These are phyloP conservation scores for Chrysoperla carnea DNA, from an alignment of 1,140 invertebrate species.

Conservation along the genomic window DNA sequence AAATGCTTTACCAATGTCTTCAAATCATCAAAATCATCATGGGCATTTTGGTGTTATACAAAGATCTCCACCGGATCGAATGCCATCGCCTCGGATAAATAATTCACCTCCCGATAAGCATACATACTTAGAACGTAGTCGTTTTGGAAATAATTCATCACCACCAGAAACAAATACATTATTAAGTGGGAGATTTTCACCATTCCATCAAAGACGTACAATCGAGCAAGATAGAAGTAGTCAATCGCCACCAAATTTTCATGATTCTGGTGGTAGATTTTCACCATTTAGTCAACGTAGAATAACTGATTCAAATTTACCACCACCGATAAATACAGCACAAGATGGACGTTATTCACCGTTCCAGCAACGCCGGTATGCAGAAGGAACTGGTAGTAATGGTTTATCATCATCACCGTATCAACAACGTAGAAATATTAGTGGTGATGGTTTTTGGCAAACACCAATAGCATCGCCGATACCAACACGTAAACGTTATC, in stretches of 20 bases:
- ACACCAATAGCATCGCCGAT: constrained; percentile 16
- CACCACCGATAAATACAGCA: no score
- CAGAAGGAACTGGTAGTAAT: constrained; percentile 4
- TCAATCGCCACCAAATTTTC: neutral
- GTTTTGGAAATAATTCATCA: neutral
- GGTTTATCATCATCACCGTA: constrained; percentile 7
- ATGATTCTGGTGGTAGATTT: neutral
- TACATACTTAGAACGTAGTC: neutral
- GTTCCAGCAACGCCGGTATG: constrained; percentile 7
- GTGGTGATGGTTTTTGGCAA: constrained; percentile 7
- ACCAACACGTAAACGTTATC: constrained; percentile 11
- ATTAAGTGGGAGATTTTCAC: neutral
- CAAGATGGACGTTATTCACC: constrained; percentile 8
- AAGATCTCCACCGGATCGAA: neutral
- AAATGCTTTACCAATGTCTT: neutral
- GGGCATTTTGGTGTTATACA: neutral
- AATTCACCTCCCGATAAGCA: neutral
- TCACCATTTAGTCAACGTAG: neutral
- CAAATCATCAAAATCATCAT: neutral
- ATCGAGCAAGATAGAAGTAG: neutral
- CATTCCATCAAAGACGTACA: neutral
- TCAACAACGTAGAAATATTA: constrained; percentile 2
- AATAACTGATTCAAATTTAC: no score
- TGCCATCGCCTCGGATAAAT: neutral
- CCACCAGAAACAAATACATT: neutral